These are phyloP conservation scores for Lagenorhynchus albirostris DNA, from an alignment of 2,113 vertebrate species.

Conservation along the genomic window DNA sequence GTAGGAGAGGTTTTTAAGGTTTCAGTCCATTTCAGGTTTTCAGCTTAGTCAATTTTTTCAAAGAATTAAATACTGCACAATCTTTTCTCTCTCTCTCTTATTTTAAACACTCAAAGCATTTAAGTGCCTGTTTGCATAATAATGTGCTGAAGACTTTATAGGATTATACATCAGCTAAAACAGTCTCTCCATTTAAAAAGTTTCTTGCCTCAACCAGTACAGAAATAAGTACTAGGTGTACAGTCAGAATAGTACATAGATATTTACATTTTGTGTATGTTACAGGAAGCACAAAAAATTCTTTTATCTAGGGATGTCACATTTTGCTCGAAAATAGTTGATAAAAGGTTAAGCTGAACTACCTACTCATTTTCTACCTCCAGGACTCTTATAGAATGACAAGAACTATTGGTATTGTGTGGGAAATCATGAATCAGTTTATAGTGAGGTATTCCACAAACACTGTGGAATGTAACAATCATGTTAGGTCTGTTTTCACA, in stretches of 20 bases:
- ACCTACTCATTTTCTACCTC: not conserved
- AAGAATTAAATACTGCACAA: not conserved
- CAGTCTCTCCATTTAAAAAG: not conserved
- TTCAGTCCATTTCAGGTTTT: constrained; percentile 27
- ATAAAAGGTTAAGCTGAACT: constrained; percentile 30
- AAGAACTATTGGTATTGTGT: not conserved
- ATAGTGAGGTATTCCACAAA: not conserved
- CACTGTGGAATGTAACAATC: not conserved
- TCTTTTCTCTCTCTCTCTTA: not conserved
- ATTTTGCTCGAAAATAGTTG: not conserved
- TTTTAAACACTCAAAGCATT: not conserved
- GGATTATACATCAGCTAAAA: not conserved
- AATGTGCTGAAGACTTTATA: not conserved
- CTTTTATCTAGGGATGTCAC: not conserved
- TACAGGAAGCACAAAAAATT: not conserved
- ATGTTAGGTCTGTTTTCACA: not conserved
- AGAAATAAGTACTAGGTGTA: not conserved
- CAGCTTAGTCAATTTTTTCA: constrained; percentile 29
- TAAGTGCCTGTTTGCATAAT: not conserved
- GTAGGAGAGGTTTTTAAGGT: not conserved
- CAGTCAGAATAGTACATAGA: not conserved
- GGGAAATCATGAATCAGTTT: not conserved
- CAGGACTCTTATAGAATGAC: not conserved
- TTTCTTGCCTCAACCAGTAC: not conserved
- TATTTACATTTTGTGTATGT: constrained; percentile 4